phyloP scores from a whole-genome alignment of 2,888 invertebrate species.

The Hydriomena furcata region DNA sequence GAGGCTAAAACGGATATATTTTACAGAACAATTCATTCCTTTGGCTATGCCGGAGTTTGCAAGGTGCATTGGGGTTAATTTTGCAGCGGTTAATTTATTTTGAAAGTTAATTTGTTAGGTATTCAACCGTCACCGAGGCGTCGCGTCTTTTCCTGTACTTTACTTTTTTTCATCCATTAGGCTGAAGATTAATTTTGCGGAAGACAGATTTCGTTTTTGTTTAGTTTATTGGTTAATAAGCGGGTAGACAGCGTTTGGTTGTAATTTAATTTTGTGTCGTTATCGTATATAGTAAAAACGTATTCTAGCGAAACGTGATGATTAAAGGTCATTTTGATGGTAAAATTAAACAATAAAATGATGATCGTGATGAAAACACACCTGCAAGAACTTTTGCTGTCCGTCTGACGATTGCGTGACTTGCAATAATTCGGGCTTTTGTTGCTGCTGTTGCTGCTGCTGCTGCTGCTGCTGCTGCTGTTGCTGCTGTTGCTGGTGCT shows the following conservation, averaged over 20 bases:
- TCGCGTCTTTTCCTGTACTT: too few relatives aligned
- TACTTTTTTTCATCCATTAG: too few relatives aligned
- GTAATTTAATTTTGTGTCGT: too few relatives aligned
- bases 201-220: too few relatives aligned
- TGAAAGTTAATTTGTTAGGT: too few relatives aligned
- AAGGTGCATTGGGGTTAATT: too few relatives aligned
- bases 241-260: too few relatives aligned
- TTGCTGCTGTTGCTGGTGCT: slow-evolving; percentile 62
- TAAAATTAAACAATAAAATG: background rate
- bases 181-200: too few relatives aligned
- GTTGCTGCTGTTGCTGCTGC: slow-evolving; percentile 65
- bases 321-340: background rate
- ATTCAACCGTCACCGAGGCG: too few relatives aligned
- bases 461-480: slow-evolving; percentile 61
- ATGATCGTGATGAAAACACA: slow-evolving; percentile 26
- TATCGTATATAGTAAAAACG: background rate
- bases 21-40: background rate
- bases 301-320: background rate
- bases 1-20: slow-evolving; percentile 39
- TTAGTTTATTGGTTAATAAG: too few relatives aligned
- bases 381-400: slow-evolving; percentile 77
- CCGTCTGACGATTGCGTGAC: slow-evolving; percentile 61
- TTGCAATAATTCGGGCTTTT: slow-evolving; percentile 69
- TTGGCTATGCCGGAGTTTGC: too few relatives aligned
- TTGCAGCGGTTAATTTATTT: too few relatives aligned